These are phyloP conservation scores for Pangasius macronema DNA, from an alignment of 2,797 vertebrate genomes.

Conservation along the genomic window DNA sequence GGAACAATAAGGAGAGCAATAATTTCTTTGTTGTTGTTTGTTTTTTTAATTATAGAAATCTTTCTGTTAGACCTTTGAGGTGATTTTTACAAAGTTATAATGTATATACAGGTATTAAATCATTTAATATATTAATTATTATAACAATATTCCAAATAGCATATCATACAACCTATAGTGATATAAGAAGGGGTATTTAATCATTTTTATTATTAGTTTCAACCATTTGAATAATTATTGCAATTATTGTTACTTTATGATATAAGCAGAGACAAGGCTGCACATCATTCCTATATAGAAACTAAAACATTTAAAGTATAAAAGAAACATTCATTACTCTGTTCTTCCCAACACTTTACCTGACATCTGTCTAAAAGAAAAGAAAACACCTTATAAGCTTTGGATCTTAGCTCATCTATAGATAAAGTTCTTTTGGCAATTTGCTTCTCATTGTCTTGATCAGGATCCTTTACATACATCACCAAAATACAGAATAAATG, in stretches of 20 bases:
- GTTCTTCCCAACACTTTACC: neutral
- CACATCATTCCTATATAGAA: neutral
- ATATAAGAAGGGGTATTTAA: neutral
- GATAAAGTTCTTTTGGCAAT: conserved; percentile 46
- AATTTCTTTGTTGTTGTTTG: neutral
- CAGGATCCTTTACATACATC: conserved; percentile 12
- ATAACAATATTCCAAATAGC: neutral
- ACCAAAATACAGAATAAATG: neutral
- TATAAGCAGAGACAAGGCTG: neutral
- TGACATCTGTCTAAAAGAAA: neutral
- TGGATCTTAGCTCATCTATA: conserved; percentile 11
- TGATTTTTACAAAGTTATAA: neutral
- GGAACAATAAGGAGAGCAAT: neutral
- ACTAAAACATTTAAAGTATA: neutral
- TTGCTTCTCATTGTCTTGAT: conserved; percentile 20
- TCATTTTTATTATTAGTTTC: neutral
- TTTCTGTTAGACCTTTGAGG: neutral
- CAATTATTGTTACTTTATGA: neutral
- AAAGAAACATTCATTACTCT: neutral
- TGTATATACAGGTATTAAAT: neutral
- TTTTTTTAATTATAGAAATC: conserved; percentile 6
- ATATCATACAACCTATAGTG: neutral
- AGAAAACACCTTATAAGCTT: neutral
- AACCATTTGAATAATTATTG: neutral
- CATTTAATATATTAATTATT: neutral